A percentile compares a stretch with the other conserved stretches of the same genome.
Evolutionary conservation across 2,113 vertebrate genomes (phyloP).

Genomic region (Engraulis encrasicolus): DNA sequence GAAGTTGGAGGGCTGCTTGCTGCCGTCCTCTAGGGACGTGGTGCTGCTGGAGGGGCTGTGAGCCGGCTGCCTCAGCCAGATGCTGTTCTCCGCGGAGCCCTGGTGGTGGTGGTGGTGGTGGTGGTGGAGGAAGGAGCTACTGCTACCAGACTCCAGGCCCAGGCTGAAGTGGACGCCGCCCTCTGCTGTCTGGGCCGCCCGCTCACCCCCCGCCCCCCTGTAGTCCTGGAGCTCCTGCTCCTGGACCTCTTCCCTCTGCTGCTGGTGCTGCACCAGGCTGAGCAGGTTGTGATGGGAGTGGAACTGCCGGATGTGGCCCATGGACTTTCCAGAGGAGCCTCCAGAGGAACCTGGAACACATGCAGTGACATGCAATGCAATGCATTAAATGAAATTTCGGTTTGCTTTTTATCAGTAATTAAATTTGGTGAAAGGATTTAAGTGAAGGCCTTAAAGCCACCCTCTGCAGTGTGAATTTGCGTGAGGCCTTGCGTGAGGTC

Average conservation of each 20-base stretch:
- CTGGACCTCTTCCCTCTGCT: too few relatives aligned
- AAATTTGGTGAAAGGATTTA: too few relatives aligned
- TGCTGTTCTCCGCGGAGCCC: constrained; percentile 47
- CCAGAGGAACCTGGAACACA: constrained; percentile 57
- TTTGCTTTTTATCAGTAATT: too few relatives aligned
- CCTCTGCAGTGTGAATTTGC: too few relatives aligned
- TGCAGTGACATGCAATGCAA: not conserved
- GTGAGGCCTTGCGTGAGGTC: too few relatives aligned
- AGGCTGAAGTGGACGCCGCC: constrained; percentile 43
- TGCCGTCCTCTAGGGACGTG: constrained; percentile 59
- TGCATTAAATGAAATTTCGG: too few relatives aligned
- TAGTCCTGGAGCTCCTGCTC: constrained; percentile 51
- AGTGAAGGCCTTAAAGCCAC: too few relatives aligned
- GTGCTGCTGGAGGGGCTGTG: constrained; percentile 40
- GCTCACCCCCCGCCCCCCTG: not conserved
- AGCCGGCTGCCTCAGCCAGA: constrained; percentile 59
- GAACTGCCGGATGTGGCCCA: constrained; percentile 75
- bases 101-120: too few relatives aligned
- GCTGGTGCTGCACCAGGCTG: constrained; percentile 63
- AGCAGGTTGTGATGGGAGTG: constrained; percentile 80
- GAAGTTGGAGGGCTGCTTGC: constrained; percentile 68
- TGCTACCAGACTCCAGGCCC: constrained; percentile 41
- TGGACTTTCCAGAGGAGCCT: constrained; percentile 65
- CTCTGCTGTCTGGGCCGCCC: constrained; percentile 27
- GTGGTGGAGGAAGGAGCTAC: constrained; percentile 53